Evolutionary conservation across 2,888 invertebrate genomes (phyloP), one percentile per base, ranked within the genome.

Genomic region (Drosophila fulvimacula): DNA sequence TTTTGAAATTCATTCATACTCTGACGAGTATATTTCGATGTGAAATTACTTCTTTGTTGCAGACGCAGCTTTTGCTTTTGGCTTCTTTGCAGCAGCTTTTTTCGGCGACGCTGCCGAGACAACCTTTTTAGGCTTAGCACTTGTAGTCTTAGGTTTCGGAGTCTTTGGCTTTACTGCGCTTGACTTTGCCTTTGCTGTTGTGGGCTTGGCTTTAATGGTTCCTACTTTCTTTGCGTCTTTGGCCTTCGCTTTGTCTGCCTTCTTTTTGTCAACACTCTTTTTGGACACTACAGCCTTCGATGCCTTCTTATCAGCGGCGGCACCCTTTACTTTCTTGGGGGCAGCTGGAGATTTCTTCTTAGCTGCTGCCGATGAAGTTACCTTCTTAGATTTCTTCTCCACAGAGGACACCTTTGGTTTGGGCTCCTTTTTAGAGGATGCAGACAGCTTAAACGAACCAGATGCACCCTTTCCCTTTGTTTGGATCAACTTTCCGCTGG

Each of bases 401-500:
- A 69, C 56, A 39, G 76, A 48, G 11, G 57, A 17, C 15, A 27
- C 46, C 36, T 70, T 77, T 46, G 73, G 72, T 52, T 75, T 72
- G 1, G 74, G 63, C 9, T 74, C 68, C 34, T 73, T 80, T 27
- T 77, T 77, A 52, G 73, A 69, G 15, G 79, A 61, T 17, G 80
- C 69, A 32, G 82, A 71, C 11, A 82, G 44, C 51, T 79, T 82
- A 36, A 82, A 82, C 13, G 80, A 82, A 38, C 82, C 82, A 36
- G 78, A 69, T 7, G 82, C 82, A 30, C 82, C 82, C 55, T 78
- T 79, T n/a, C 82, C 82, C 55, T 82, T 83, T n/a, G 81, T 77
- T 68, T 82, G 83, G 15, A 82, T 73, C 57, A 94, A 85, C 17
- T 91, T 89, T 19, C 94, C 94, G 49, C 93, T 92, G 4, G 92